Evolutionary conservation across 2,888 invertebrate species (phyloP), one percentile per base, ranked within the genome.

Genomic region (Campoplex capitator): DNA sequence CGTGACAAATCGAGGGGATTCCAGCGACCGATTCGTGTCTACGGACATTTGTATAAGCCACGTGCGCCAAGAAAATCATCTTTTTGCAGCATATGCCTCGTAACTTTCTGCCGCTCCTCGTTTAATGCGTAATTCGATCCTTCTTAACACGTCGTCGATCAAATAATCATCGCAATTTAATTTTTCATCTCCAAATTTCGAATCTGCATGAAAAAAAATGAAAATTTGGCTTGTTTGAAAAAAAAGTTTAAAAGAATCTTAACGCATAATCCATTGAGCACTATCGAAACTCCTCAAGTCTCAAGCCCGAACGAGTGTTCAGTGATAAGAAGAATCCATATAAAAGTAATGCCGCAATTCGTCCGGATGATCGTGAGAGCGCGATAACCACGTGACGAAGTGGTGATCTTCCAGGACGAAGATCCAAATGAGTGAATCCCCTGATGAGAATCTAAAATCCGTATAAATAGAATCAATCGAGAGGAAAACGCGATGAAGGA

Each of bases 1-100:
- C 75, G 38, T 86, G 86, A 83, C 83, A 83, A 79, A 86, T 86
- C 75, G 79, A 62, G 51, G 65, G 75, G 75, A 73, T 83, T 65
- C 32, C 74, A 38, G 6, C 38, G n/a, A 28, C 16, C 51, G 28
- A 56, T 54, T 54, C 28, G 38, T 67, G 48, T 32, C 16, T 32
- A 32, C 6, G 58, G 13, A 28, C 13, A 62, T 62, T 62, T 23
- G 51, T 23, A 11, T 71, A 28, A 51, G 35, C 54, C 68, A 32
- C 71, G 38, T 77, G 73, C 54, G 23, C 58, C 58, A n/a, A 38
- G 18, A 23, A 42, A 48, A 35, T 54, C 11, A n/a, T 23, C 23
- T 23, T 23, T 23, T 23, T 73, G 35, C 38, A 28, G 28, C 28
- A 62, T 23, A 23, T 62, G 4, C n/a, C 23, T 28, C 3, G 9